Evolutionary conservation across 2,888 invertebrate species (phyloP), one percentile per base, ranked within the genome.

Genomic region (Cataglyphis rosenhaueri): DNA sequence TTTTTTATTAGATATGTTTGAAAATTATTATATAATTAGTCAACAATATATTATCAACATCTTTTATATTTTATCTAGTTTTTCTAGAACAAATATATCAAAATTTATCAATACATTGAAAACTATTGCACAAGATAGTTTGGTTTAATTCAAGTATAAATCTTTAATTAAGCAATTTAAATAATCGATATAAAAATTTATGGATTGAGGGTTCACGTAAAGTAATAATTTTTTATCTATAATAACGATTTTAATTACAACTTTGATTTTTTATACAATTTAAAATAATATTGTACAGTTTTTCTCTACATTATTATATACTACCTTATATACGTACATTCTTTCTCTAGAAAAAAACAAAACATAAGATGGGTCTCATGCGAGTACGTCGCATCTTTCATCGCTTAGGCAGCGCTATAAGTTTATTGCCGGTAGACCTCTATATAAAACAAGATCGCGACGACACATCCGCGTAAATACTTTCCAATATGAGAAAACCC

Each of bases 221-320:
- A n/a, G 15, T 65, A 66, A 41, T 66, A 18, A 25, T 25, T 65
- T 44, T 65, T 44, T 1, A 41, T 3, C 0, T 41, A 15, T 6
- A 8, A 18, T 44, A 25, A 66, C 8, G 18, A 65, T 44, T 29
- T 66, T 66, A 25, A 9, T 48, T 48, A 18, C 5, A 5, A 10
- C 18, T 66, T 1, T 66, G 44, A 21, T 12, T 25, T 3, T 21
- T 3, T 21, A 57, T 21, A 21, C 18, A 29, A 32, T 8, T 66
- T 32, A 35, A 12, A 70, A 55, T 35, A 55, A 70, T 21, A 70
- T 68, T 48, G n/a, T 48, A 70, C 9, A 55, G 9, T 10, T 15
- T 9, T 5, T 52, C 3, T 55, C 15, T 32, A 21, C n/a, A n/a
- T 3, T 8, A 29, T 70, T 35, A 38, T 38, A 38, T 38, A 10